Base-by-base conservation (phyloP, 1,140 invertebrate species). In the Achroia grisella region DNA sequence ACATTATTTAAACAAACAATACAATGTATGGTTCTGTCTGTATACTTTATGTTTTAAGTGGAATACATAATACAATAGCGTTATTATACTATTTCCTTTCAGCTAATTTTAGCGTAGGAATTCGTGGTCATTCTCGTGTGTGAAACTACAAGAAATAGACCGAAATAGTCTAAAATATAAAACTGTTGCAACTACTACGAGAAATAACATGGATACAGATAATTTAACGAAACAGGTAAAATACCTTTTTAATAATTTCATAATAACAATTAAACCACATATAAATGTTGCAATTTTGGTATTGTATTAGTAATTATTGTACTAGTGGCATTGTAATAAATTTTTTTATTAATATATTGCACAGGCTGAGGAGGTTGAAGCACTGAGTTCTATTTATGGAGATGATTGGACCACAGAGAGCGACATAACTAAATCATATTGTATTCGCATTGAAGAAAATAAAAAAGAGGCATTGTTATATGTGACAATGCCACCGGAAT, bases 311-410 rank as follows among this genome's bases (percentile, higher is more conserved):
- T 34, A 11, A 34, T 34, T 10, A 11, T 4, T n/a, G n/a, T n/a
- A n/a, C n/a, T n/a, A n/a, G 33, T 35, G 33, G n/a, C 6, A 35
- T 14, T 35, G 4, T 35, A 1, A 12, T 8, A 39, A 23, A 27
- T 30, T 30, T 10, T 41, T 15, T 15, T 15, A 6, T n/a, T 39
- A 29, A 28, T 48, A 14, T 32, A 41, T n/a, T 42, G 49, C 33
- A 12, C 53, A 92, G 91, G 63, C 68, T 10, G 93, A 95, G 59
- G 94, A 95, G 86, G 86, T 94, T 29, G 91, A 94, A 82, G 90
- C 90, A 1, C 72, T 95, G 8, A 84, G 81, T 48, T 89, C 93
- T n/a, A 95, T 95, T 43, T 95, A 94, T 70, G 90, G 88, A 3
- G 80, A 89, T 35, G 91, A 94, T 56, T 94, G 90, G 89, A 80